These are phyloP conservation scores for Acyrthosiphon pisum DNA, from an alignment of 1,140 invertebrate genomes.

Conservation along the genomic window DNA sequence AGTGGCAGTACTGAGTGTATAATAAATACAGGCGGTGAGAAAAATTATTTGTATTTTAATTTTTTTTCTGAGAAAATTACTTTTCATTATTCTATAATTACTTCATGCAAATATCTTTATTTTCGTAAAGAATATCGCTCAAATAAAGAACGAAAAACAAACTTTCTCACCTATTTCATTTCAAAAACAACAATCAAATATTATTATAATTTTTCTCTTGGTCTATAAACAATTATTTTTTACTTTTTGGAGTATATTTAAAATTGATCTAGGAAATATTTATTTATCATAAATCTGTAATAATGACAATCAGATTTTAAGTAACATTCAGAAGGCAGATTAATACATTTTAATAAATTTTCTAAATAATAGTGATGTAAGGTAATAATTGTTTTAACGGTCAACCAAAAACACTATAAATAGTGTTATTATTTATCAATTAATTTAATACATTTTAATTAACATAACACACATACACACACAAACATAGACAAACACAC, in stretches of 20 bases:
- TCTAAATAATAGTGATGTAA: conserved; percentile 37
- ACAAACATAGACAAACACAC: conserved; percentile 40
- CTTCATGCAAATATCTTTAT: neutral
- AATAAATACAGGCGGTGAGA: conserved; percentile 5
- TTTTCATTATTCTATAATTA: neutral
- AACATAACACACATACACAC: conserved; percentile 26
- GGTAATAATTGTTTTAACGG: neutral
- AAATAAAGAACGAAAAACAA: conserved; percentile 15
- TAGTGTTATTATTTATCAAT: neutral
- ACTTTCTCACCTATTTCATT: neutral
- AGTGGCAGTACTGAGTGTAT: conserved; percentile 48
- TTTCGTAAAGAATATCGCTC: neutral
- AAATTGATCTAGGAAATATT: neutral
- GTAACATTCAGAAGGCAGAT: conserved; percentile 16
- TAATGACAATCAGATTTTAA: neutral
- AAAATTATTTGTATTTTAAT: conserved; percentile 4
- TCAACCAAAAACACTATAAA: conserved; percentile 9
- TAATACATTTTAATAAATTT: conserved; percentile 20
- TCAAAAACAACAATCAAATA: neutral
- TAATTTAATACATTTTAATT: conserved; percentile 39
- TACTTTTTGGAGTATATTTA: neutral
- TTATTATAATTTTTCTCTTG: neutral
- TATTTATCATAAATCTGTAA: neutral
- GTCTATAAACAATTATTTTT: conserved; percentile 7
- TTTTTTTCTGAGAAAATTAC: conserved; percentile 8